Evolutionary conservation across 2,888 invertebrate genomes (phyloP).

Genomic region (Morinoia aosen): DNA sequence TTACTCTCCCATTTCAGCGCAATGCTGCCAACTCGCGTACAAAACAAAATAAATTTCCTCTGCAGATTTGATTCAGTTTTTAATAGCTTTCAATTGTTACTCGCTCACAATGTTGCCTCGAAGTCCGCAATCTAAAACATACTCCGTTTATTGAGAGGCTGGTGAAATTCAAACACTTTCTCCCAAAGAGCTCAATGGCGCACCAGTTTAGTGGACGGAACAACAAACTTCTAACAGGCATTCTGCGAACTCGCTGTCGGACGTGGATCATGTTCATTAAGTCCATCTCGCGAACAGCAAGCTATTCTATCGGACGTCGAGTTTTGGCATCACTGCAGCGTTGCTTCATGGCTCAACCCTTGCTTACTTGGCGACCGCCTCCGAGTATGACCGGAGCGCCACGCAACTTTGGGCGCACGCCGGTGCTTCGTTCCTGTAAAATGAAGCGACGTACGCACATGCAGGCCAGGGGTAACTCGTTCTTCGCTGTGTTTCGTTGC

Average conservation of each 20-base stretch:
- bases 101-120: not conserved
- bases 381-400: not conserved
- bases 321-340: not conserved
- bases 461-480: not conserved
- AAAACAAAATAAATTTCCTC: not conserved
- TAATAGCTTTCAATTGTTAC: conserved; percentile 4
- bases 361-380: not conserved
- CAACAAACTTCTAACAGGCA: conserved; percentile 25
- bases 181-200: not conserved
- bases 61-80: not conserved
- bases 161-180: not conserved
- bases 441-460: not conserved
- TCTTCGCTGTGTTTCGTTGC: not conserved
- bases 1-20: not conserved
- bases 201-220: conserved; percentile 1
- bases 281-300: not conserved
- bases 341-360: not conserved
- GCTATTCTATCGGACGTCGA: conserved; percentile 24
- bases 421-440: not conserved
- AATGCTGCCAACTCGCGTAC: not conserved
- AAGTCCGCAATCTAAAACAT: not conserved
- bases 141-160: conserved; percentile 36
- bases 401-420: not conserved
- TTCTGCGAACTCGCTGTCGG: conserved; percentile 27
- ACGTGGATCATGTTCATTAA: conserved; percentile 38